Evolutionary conservation across 2,113 vertebrate species (phyloP), one percentile per base, ranked within the genome.

Genomic region (Stomatorhinus ivindoensis): DNA sequence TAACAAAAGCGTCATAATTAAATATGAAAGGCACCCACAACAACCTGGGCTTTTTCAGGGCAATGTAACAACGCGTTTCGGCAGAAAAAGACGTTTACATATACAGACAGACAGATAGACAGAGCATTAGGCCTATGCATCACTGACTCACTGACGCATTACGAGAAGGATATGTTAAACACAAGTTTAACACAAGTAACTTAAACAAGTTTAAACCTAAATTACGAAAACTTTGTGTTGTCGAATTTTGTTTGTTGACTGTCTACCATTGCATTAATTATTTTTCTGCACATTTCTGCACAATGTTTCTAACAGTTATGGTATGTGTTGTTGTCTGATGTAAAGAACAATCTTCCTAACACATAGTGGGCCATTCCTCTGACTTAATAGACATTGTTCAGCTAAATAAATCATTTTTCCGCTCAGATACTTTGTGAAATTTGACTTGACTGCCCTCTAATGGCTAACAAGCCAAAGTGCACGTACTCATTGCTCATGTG

Each of bases 381-480:
- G 27, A 27, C 27, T 31, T 11, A 65, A 65, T 11, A 31, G 61
- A 69, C 61, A 69, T 31, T 69, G 10, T 27, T 31, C 1, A 31
- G 61, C 27, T 31, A 69, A 65, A 69, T 69, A 69, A 69, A 69
- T 69, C 10, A 13, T 69, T 69, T 65, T 69, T 31, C n/a, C 61
- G 7, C n/a, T 69, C 61, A 27, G n/a, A 69, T 27, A 4, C 8
- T 69, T 13, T 69, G 73, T 39, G 73, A 42, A 80, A 42, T 42
- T 80, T 80, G 35, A 80, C 17, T 80, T 80, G 35, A 80, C 73
- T 80, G 73, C 73, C 73, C 73, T 80, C 73, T 80, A 80, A 80
- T 39, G 73, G 73, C 35, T 39, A 8, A 15, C 11, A 80, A 2
- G 13, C 15, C 35, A 80, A 80, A 80, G 35, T 80, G 35, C 73